These are phyloP conservation scores for Drosophila pegasa DNA, from an alignment of 2,888 invertebrate species.

Conservation along the genomic window DNA sequence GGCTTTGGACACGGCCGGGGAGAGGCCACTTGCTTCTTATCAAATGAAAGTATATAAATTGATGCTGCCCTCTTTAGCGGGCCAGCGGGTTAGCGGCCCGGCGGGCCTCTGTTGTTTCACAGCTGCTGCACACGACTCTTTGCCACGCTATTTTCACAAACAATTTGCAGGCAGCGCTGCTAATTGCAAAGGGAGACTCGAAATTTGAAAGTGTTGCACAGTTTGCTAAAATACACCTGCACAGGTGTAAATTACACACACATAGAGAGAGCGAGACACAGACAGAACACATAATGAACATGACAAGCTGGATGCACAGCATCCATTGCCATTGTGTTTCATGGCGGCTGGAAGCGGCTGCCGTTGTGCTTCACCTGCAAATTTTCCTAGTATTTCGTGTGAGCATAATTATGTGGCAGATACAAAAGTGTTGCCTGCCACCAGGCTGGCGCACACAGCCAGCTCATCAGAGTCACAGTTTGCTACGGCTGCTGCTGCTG, in stretches of 20 bases:
- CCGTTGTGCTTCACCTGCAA: constrained; percentile 64
- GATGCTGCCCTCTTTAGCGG: constrained; percentile 36
- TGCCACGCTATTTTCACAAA: constrained; percentile 60
- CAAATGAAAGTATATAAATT: constrained; percentile 73
- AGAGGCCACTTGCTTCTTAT: constrained; percentile 71
- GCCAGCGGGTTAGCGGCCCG: too few species aligned
- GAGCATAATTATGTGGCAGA: constrained; percentile 72
- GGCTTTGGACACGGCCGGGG: constrained; percentile 33
- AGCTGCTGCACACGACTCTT: constrained; percentile 45
- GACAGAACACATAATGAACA: constrained; percentile 52
- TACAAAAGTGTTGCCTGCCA: constrained; percentile 58
- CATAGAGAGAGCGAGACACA: neutral
- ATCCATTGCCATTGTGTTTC: constrained; percentile 42
- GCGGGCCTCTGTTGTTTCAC: constrained; percentile 31
- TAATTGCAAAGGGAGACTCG: constrained; percentile 63
- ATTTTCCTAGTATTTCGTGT: constrained; percentile 68
- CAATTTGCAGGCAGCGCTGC: constrained; percentile 65
- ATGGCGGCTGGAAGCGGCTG: constrained; percentile 28
- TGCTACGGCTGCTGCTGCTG: constrained; percentile 17
- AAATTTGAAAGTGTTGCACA: constrained; percentile 46
- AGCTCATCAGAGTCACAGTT: constrained; percentile 41
- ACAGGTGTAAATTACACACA: constrained; percentile 44
- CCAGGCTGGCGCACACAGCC: constrained; percentile 30
- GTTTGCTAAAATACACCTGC: constrained; percentile 25
- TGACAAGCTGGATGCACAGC: constrained; percentile 43